Evolutionary conservation across 2,888 invertebrate species (phyloP), one percentile per base, ranked within the genome.

Genomic region (Sussaba pulchella): DNA sequence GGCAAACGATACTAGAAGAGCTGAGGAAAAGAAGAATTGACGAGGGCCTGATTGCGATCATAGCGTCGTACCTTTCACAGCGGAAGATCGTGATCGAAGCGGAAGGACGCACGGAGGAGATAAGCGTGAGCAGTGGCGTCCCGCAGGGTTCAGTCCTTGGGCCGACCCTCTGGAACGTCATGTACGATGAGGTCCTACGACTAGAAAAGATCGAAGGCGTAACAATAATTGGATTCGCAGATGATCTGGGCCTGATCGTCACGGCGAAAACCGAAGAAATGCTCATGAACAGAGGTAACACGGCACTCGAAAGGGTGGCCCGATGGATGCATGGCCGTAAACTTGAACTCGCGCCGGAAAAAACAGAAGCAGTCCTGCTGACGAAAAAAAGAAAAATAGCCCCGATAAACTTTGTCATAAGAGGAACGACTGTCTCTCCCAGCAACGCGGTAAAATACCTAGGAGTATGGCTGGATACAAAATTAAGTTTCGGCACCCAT

Each of bases 341-440:
- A 10, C 66, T 83, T 6, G 5, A 76, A 21, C 45, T 78, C 17
- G 83, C 78, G 2, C 70, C 75, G 1, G 70, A 73, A 26, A 83
- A 84, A 63, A 82, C 83, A 4, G 81, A 83, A 52, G 73, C 79
- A 1, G 70, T 78, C 2, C 39, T 75, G 4, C 64, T 84, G 4
- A 57, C 59, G 39, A 67, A 10, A 10, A 74, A 39, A 57, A 50
- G 72, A n/a, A 82, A 67, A 26, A 43, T 73, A 43, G 50, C 59
- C 21, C 50, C 19, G 9, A 52, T 70, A 39, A n/a, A 21, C 10
- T 76, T 82, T 19, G 10, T 26, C n/a, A 24, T 76, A 24, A 12
- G 36, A 12, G 71, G 67, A 12, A 24, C 45, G 10, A 19, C 1
- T 17, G 39, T 82, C 4, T 4, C 4, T 1, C 63, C 67, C 12